These are phyloP conservation scores for Ascaphus truei DNA, from an alignment of 2,113 vertebrate species.

Conservation along the genomic window DNA sequence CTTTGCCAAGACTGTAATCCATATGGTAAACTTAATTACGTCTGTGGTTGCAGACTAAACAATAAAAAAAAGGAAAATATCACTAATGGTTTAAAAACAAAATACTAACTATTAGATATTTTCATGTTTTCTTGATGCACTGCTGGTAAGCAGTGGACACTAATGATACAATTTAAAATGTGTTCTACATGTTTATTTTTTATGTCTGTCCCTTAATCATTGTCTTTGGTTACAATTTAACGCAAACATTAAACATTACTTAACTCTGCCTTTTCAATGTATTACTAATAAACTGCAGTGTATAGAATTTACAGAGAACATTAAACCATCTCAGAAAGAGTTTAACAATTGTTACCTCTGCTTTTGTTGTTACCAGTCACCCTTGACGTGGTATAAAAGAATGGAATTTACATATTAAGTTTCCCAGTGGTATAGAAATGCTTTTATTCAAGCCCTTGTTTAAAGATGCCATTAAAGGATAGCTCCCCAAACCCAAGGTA, in stretches of 20 bases:
- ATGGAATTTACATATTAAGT: constrained; percentile 9
- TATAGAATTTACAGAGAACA: neutral
- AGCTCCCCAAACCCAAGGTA: too few relatives aligned
- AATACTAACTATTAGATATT: too few relatives aligned
- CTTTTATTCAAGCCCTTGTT: neutral
- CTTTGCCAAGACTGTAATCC: too few relatives aligned
- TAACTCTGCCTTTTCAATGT: constrained; percentile 11
- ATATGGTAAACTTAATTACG: too few relatives aligned
- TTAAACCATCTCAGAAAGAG: constrained; percentile 2
- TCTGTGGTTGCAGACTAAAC: too few relatives aligned
- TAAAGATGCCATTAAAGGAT: neutral
- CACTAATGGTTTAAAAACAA: too few relatives aligned
- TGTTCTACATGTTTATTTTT: constrained; percentile 27
- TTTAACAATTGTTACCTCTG: neutral
- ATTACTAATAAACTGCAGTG: neutral
- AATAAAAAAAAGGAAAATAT: too few relatives aligned
- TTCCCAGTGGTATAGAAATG: neutral
- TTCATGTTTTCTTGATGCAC: constrained; percentile 23
- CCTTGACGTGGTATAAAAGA: constrained; percentile 2
- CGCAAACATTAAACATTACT: constrained; percentile 23
- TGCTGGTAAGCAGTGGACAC: constrained; percentile 1
- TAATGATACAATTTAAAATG: constrained; percentile 14
- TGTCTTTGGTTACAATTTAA: constrained; percentile 20
- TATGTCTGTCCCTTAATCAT: constrained; percentile 13
- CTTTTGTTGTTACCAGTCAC: constrained; percentile 26